Conservation (phyloP, 1,140 invertebrate species). For the Ips typographus region DNA sequence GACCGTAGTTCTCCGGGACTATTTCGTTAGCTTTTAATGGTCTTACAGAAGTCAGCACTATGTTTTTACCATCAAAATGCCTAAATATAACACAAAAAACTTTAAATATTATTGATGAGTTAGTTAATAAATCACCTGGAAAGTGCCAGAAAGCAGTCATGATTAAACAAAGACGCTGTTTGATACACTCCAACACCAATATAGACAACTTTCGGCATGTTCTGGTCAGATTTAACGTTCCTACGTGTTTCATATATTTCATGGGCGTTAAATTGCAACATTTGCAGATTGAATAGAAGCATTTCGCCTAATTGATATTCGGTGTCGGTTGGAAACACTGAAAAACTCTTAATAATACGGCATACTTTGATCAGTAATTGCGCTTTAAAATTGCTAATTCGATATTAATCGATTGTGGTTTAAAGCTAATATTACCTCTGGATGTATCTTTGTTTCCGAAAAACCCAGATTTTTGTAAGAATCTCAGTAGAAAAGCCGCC, state of each 20-base stretch:
- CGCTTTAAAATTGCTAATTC: too few species aligned
- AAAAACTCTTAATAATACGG: slow-evolving; percentile 15
- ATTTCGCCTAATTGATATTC: slow-evolving; percentile 63
- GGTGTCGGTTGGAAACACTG: slow-evolving; percentile 52
- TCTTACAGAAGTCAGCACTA: slow-evolving; percentile 69
- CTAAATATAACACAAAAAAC: slow-evolving; percentile 50
- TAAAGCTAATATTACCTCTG: slow-evolving; percentile 6
- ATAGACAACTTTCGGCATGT: slow-evolving; percentile 59
- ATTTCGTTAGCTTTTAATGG: slow-evolving; percentile 64
- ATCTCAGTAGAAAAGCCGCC: slow-evolving; percentile 74
- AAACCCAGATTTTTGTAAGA: slow-evolving; percentile 64
- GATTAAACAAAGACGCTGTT: slow-evolving; percentile 81
- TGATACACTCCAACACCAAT: slow-evolving; percentile 81
- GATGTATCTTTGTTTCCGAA: slow-evolving; percentile 49
- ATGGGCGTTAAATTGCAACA: slow-evolving; percentile 88
- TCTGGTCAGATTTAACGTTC: slow-evolving; percentile 54
- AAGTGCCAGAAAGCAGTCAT: slow-evolving; percentile 82
- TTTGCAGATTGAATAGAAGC: slow-evolving; percentile 72
- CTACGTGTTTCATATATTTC: slow-evolving; percentile 77
- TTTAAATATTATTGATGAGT: not conserved
- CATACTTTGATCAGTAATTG: too few species aligned
- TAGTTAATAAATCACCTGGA: slow-evolving; percentile 58
- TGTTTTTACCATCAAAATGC: slow-evolving; percentile 72
- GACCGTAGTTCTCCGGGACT: slow-evolving; percentile 85
- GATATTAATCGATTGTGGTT: not conserved